Base-by-base conservation (phyloP, 2,888 invertebrate genomes). In the Octonoba sinensis region DNA sequence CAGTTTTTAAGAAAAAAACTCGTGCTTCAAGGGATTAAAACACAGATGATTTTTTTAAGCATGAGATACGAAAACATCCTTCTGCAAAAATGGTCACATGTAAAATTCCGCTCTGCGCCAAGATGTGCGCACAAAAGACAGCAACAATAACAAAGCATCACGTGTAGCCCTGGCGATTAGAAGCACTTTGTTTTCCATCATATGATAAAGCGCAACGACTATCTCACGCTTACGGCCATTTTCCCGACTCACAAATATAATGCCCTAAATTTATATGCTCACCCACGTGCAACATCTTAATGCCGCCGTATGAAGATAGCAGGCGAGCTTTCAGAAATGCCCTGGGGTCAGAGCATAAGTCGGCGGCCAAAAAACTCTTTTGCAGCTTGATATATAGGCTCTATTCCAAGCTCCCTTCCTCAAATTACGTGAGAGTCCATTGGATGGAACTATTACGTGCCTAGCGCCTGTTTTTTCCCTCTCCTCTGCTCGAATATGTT, bases 281-380 rank as follows among this genome's bases (percentile, higher is more conserved):
- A 71, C 71, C 78, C 78, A 78, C 78, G 78, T 72, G 27, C 64
- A 16, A 49, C 54, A 47, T 46, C 36, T 36, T 36, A 36, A 36
- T 36, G 36, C 36, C 36, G 36, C 36, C 36, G 6, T 36, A 36
- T 36, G 15, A 27, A 64, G 56, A 77, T 75, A 74, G 60, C 36
- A 36, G 36, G 27, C 16, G 16, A 60, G 27, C 36, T 24, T 36
- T 24, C 24, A 24, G 27, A 18, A 24, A 20, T 24, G 36, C 60
- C 13, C 46, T 6, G 71, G 65, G 78, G 78, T 71, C 78, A 71
- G 36, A 78, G 66, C 46, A 62, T 44, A 56, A 64, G 24, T 62
- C 56, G 65, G 49, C 57, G 71, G 20, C 70, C 78, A 71, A 78
- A 78, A 69, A 78, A 71, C 78, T 78, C 78, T 78, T 78, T 78